A percentile compares a stretch with the other conserved stretches of the same genome.
phyloP scores from a whole-genome alignment of 2,888 invertebrate genomes.

The Tholera decimalis region DNA sequence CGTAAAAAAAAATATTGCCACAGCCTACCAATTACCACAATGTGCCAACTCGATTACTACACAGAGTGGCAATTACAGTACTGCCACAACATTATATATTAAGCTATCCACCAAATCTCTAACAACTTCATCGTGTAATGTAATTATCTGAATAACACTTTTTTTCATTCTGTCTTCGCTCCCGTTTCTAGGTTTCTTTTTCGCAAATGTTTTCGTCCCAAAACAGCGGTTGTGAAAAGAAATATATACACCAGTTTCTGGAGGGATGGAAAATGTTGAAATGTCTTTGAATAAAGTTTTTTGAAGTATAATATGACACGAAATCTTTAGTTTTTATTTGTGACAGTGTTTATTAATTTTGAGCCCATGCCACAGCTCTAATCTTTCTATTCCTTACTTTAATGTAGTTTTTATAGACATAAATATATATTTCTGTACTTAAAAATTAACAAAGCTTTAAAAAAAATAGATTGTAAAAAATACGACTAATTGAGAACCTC shows the following conservation, averaged over 20 bases:
- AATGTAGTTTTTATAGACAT: neutral
- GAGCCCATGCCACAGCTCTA: neutral
- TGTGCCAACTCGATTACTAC: conserved; percentile 35
- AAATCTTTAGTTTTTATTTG: neutral
- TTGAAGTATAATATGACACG: neutral
- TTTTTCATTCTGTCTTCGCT: conserved; percentile 20
- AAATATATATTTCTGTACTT: no score
- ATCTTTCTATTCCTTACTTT: neutral
- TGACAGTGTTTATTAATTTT: neutral
- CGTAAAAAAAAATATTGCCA: conserved; percentile 22
- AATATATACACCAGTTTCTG: conserved; percentile 22
- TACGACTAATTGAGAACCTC: no score
- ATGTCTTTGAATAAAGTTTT: conserved; percentile 21
- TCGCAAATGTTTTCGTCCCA: conserved; percentile 40
- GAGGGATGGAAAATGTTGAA: conserved; percentile 18
- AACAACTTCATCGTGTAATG: conserved; percentile 50
- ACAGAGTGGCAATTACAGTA: conserved; percentile 29
- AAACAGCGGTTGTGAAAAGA: conserved; percentile 31
- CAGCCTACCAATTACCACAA: conserved; percentile 22
- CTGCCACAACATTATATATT: conserved; percentile 19
- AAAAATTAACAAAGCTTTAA: no score
- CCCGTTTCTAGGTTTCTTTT: conserved; percentile 16
- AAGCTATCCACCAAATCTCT: conserved; percentile 17
- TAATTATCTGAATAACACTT: conserved; percentile 55
- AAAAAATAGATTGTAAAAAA: no score